phyloP scores from a whole-genome alignment of 2,113 vertebrate species.

The Micronisus gabar region DNA sequence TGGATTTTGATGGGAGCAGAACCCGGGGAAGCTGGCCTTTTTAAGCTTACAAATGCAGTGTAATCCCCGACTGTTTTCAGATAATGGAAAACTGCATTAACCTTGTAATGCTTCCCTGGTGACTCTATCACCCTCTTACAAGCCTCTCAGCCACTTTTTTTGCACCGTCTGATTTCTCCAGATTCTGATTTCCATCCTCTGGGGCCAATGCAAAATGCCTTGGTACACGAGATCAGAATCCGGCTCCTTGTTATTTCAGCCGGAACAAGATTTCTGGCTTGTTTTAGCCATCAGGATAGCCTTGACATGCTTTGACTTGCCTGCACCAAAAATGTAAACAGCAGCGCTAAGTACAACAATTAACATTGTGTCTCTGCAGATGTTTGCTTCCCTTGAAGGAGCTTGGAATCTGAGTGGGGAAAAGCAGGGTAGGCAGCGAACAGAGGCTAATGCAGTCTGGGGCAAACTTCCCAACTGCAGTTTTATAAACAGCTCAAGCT shows the following conservation, averaged over 20 bases:
- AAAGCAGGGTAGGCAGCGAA: not conserved
- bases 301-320: conserved; percentile 62
- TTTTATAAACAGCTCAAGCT: conserved; percentile 62
- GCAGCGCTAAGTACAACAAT: conserved; percentile 58
- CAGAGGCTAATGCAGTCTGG: conserved; percentile 55
- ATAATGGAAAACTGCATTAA: conserved; percentile 53
- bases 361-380: conserved; percentile 52
- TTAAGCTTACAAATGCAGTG: conserved; percentile 48
- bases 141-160: not conserved
- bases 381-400: conserved; percentile 68
- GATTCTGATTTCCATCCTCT: not conserved
- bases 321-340: conserved; percentile 64
- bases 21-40: not conserved
- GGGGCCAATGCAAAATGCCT: not conserved
- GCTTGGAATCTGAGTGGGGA: conserved; percentile 48
- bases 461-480: conserved; percentile 46
- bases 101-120: conserved; percentile 10
- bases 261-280: conserved; percentile 37
- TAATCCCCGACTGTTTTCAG: conserved; percentile 47
- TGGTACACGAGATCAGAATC: not conserved
- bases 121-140: not conserved
- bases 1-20: conserved; percentile 8
- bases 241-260: conserved; percentile 2
- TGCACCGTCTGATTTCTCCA: not conserved
- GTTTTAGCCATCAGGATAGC: conserved; percentile 32